Conservation (phyloP, 2,888 invertebrate species). For the Acanthacorydalis orientalis region DNA sequence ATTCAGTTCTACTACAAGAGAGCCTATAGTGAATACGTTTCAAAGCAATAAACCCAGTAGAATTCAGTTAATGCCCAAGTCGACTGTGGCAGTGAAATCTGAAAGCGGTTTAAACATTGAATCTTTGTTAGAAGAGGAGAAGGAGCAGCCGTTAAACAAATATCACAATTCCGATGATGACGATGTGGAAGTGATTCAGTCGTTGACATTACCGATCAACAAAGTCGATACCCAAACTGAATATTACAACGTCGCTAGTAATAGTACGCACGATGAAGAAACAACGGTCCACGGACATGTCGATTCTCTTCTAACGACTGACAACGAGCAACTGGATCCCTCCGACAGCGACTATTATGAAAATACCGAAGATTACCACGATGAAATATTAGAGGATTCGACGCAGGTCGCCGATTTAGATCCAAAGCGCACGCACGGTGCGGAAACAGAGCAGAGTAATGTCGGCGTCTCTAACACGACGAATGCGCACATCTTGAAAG, state of each 20-base stretch:
- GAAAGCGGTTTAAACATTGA: slow-evolving; percentile 29
- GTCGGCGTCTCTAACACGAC: background rate
- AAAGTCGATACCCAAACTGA: background rate
- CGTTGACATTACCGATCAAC: slow-evolving; percentile 11
- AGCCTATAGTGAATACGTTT: slow-evolving; percentile 14
- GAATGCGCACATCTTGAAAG: background rate
- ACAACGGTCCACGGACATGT: slow-evolving; percentile 7
- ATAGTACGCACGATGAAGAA: background rate
- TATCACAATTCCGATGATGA: slow-evolving; percentile 14
- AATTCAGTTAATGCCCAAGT: slow-evolving; percentile 7
- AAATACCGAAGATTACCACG: slow-evolving; percentile 10
- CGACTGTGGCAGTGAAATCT: slow-evolving; percentile 19
- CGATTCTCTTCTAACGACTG: slow-evolving; percentile 6
- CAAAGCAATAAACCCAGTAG: slow-evolving; percentile 13
- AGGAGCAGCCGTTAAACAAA: slow-evolving; percentile 27
- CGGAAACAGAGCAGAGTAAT: background rate
- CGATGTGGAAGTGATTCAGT: slow-evolving; percentile 37
- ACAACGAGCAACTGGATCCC: slow-evolving; percentile 1
- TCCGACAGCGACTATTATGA: slow-evolving; percentile 8
- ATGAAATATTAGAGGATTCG: slow-evolving; percentile 10
- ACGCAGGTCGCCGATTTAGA: background rate
- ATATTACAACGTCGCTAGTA: background rate
- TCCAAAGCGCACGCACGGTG: background rate
- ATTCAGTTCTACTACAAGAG: slow-evolving; percentile 15
- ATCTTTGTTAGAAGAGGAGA: slow-evolving; percentile 39